Evolutionary conservation across 1,140 invertebrate genomes (phyloP).

Genomic region (Drosophila neocordata): DNA sequence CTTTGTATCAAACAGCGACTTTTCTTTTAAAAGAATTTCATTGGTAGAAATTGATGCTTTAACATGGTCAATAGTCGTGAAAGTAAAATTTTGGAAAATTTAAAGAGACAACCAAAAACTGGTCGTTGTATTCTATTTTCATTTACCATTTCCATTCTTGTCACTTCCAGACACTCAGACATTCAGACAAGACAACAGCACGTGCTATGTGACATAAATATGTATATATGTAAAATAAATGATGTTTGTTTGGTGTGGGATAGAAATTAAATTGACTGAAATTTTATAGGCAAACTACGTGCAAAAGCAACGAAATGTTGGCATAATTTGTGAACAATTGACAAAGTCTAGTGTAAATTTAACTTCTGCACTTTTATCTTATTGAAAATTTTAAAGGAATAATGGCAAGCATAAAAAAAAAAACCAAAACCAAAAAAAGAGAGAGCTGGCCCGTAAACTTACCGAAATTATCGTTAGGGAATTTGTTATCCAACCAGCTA

Average conservation of each 20-base stretch:
- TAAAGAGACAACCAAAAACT: slow-evolving; percentile 25
- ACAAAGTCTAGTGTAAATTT: slow-evolving; percentile 15
- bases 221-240: slow-evolving; percentile 9
- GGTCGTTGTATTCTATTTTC: slow-evolving; percentile 22
- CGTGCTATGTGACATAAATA: slow-evolving; percentile 50
- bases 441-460: slow-evolving; percentile 37
- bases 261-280: slow-evolving; percentile 59
- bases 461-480: slow-evolving; percentile 56
- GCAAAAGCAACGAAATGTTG: slow-evolving; percentile 51
- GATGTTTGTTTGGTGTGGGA: background rate
- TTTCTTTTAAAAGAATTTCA: no score
- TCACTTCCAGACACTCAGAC: slow-evolving; percentile 37
- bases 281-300: slow-evolving; percentile 53
- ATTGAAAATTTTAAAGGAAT: slow-evolving; percentile 18
- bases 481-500: slow-evolving; percentile 57
- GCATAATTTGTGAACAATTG: slow-evolving; percentile 54
- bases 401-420: background rate
- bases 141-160: slow-evolving; percentile 6
- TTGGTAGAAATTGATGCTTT: slow-evolving; percentile 24
- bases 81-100: slow-evolving; percentile 6
- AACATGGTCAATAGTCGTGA: slow-evolving; percentile 39
- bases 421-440: background rate
- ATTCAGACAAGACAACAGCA: slow-evolving; percentile 24
- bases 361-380: background rate
- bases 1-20: background rate